Evolutionary conservation across 2,888 invertebrate genomes (phyloP).

Genomic region (Drosophila diplacantha): DNA sequence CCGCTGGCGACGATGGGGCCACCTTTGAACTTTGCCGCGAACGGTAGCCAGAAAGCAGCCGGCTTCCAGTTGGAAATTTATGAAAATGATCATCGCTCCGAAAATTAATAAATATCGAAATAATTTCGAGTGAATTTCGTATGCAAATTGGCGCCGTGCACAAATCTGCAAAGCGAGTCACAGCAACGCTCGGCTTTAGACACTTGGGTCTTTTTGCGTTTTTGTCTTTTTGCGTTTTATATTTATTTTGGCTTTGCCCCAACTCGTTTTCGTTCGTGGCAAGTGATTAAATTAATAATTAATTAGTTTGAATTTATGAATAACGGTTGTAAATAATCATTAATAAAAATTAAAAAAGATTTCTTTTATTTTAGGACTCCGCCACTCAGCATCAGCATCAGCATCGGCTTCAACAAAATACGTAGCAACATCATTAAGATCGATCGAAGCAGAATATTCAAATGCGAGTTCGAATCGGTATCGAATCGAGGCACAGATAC

Average conservation of each 20-base stretch:
- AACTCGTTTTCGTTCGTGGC: conserved; percentile 50
- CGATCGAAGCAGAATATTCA: conserved; percentile 35
- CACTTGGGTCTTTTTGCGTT: conserved; percentile 50
- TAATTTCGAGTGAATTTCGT: conserved; percentile 62
- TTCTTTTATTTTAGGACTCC: conserved; percentile 63
- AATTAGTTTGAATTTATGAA: conserved; percentile 76
- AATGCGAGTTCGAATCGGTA: conserved; percentile 22
- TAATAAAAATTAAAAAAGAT: conserved; percentile 74
- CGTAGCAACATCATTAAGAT: conserved; percentile 48
- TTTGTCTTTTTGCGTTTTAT: conserved; percentile 34
- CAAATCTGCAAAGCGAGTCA: conserved; percentile 55
- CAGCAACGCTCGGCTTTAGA: conserved; percentile 57
- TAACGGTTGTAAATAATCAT: conserved; percentile 75
- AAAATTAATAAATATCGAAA: conserved; percentile 70
- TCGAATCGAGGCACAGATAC: neutral
- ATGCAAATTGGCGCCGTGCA: conserved; percentile 63
- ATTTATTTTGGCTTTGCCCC: conserved; percentile 16
- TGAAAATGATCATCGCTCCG: conserved; percentile 55
- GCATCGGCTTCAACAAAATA: conserved; percentile 38
- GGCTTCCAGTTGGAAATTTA: conserved; percentile 48
- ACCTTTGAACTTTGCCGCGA: conserved; percentile 72
- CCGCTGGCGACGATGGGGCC: conserved; percentile 55
- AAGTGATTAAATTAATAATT: conserved; percentile 75
- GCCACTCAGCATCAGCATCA: conserved; percentile 23
- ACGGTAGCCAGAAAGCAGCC: conserved; percentile 58